A percentile compares a stretch with the other conserved stretches of the same genome.
These are phyloP conservation scores for Aphis gossypii DNA, from an alignment of 1,140 invertebrate genomes.

Conservation along the genomic window DNA sequence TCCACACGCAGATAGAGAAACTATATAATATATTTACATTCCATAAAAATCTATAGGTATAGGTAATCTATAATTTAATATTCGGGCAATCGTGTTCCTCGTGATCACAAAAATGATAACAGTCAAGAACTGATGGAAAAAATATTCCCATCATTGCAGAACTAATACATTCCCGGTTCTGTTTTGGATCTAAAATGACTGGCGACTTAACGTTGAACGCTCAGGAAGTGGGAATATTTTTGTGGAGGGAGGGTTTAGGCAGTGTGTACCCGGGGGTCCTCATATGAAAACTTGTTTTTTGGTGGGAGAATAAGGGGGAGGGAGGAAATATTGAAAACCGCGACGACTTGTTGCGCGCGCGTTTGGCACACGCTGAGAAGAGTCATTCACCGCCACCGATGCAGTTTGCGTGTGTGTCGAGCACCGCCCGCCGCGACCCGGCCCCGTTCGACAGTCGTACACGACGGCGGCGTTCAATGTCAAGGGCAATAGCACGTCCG, in stretches of 20 bases:
- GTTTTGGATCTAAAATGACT: not conserved
- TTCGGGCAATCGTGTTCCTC: not conserved
- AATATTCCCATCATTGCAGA: not conserved
- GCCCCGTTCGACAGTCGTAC: not conserved
- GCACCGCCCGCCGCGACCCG: not conserved
- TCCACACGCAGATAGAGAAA: not conserved
- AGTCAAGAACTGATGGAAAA: not conserved
- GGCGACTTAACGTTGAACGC: not conserved
- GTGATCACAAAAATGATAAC: not conserved
- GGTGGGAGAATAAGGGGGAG: not conserved
- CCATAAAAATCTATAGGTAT: not conserved
- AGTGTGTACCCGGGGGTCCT: not conserved
- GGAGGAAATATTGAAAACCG: not conserved
- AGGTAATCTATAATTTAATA: not conserved
- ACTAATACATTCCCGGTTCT: not conserved
- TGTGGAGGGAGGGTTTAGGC: not conserved
- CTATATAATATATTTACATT: not conserved
- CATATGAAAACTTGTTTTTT: not conserved
- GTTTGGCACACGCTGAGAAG: slow-evolving; percentile 10
- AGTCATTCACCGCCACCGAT: not conserved
- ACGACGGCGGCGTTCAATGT: slow-evolving; percentile 2
- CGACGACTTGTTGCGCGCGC: slow-evolving; percentile 15
- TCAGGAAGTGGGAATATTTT: not conserved
- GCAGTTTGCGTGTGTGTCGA: not conserved
- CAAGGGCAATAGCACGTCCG: not conserved